Conservation (phyloP, 1,140 invertebrate genomes). For the Ericerus pela region DNA sequence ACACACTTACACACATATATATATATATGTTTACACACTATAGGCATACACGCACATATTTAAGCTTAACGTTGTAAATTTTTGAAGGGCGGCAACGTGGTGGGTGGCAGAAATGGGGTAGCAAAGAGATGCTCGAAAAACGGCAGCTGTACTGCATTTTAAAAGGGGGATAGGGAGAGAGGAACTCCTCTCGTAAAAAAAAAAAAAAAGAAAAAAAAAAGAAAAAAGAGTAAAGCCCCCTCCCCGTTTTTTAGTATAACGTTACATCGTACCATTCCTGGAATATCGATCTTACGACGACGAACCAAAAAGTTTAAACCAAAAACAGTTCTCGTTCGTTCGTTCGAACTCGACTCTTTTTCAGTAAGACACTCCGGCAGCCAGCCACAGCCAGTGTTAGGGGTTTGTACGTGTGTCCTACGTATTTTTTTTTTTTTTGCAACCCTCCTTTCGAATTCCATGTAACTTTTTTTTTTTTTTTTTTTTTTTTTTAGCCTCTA, state of each 20-base stretch:
- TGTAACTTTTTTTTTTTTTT: neutral
- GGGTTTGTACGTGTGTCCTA: slow-evolving; percentile 5
- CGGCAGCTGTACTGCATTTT: slow-evolving; percentile 8
- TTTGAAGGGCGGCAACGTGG: slow-evolving; percentile 10
- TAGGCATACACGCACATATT: no score
- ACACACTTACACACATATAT: no score
- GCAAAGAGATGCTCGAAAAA: no score
- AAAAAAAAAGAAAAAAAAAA: no score
- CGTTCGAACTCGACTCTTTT: slow-evolving; percentile 5
- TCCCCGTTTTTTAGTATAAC: no score
- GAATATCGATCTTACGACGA: slow-evolving; percentile 12
- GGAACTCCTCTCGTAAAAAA: no score
- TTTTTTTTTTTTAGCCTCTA: neutral
- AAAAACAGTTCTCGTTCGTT: neutral
- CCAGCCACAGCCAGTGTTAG: neutral
- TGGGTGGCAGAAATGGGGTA: no score
- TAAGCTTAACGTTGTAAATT: slow-evolving; percentile 6
- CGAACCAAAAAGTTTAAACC: no score
- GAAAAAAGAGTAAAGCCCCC: no score
- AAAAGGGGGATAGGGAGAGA: neutral
- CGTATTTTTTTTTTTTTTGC: neutral
- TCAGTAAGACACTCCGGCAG: slow-evolving; percentile 4
- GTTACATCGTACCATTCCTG: slow-evolving; percentile 3
- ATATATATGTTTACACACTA: no score
- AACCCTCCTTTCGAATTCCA: neutral